These are phyloP conservation scores for Perdix hodgsoniae DNA, from an alignment of 2,797 vertebrate genomes.

Conservation along the genomic window DNA sequence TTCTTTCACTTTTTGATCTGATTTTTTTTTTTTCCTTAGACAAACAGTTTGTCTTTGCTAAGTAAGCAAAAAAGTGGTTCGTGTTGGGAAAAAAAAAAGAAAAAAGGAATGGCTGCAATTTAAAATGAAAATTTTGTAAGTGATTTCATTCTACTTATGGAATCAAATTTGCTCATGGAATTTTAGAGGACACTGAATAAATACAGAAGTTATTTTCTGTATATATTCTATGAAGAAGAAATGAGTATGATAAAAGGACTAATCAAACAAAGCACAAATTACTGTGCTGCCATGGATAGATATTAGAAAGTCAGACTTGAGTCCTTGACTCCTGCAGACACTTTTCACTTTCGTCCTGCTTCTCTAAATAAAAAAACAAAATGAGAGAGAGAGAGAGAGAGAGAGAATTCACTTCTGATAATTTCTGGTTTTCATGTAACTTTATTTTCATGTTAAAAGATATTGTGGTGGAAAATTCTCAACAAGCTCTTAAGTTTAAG, in stretches of 20 bases:
- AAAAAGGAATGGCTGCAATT: background rate
- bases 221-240: too few species aligned
- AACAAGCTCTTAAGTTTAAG: background rate
- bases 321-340: background rate
- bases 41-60: background rate
- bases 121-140: constrained; percentile 9
- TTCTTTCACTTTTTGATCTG: background rate
- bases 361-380: background rate
- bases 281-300: background rate
- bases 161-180: constrained; percentile 34
- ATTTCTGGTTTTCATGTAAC: background rate
- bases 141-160: constrained; percentile 33
- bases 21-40: background rate
- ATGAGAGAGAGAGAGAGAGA: too few species aligned
- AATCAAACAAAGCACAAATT: constrained; percentile 19
- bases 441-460: background rate
- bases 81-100: background rate
- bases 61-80: background rate
- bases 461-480: background rate
- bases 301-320: background rate
- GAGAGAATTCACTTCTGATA: background rate
- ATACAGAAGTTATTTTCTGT: constrained; percentile 18
- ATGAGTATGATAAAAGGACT: constrained; percentile 25
- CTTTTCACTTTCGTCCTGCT: background rate
- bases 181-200: constrained; percentile 48